Percentiles rank a stretch among this genome's conserved stretches.
Evolutionary conservation across 2,888 invertebrate species (phyloP).

Genomic region (Agrotis clavis): DNA sequence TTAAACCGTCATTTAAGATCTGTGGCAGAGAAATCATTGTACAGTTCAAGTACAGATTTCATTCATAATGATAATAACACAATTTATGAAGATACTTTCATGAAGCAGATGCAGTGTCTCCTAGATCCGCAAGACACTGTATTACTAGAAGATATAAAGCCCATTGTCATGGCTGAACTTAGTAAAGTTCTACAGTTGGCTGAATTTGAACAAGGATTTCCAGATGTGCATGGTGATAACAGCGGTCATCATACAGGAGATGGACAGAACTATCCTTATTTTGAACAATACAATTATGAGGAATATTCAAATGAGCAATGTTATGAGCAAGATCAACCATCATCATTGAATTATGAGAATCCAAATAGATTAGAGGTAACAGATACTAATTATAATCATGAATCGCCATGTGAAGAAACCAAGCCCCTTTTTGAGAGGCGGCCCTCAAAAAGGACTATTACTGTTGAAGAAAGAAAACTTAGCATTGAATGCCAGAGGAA

Average conservation of each 20-base stretch:
- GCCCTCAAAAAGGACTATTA: conserved; percentile 61
- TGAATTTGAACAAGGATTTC: conserved; percentile 77
- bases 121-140: conserved; percentile 91
- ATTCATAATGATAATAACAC: conserved; percentile 92
- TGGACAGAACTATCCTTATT: conserved; percentile 66
- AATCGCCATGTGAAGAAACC: conserved; percentile 50
- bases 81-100: conserved; percentile 94
- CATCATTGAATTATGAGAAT: conserved; percentile 44
- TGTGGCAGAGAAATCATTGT: conserved; percentile 87
- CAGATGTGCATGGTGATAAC: conserved; percentile 65
- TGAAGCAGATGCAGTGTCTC: conserved; percentile 93
- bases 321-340: conserved; percentile 62
- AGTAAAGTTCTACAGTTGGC: conserved; percentile 90
- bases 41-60: conserved; percentile 84
- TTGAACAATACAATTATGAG: conserved; percentile 62
- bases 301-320: conserved; percentile 63
- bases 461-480: conserved; percentile 55
- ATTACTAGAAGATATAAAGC: conserved; percentile 91
- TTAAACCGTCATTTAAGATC: conserved; percentile 86
- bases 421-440: conserved; percentile 77
- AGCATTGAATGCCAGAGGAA: conserved; percentile 51
- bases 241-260: conserved; percentile 57
- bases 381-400: conserved; percentile 56
- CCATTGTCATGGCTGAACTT: conserved; percentile 91
- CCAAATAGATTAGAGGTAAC: conserved; percentile 53